Evolutionary conservation across 2,113 vertebrate species (phyloP), one percentile per base, ranked within the genome.

Genomic region (Chunga burmeisteri): DNA sequence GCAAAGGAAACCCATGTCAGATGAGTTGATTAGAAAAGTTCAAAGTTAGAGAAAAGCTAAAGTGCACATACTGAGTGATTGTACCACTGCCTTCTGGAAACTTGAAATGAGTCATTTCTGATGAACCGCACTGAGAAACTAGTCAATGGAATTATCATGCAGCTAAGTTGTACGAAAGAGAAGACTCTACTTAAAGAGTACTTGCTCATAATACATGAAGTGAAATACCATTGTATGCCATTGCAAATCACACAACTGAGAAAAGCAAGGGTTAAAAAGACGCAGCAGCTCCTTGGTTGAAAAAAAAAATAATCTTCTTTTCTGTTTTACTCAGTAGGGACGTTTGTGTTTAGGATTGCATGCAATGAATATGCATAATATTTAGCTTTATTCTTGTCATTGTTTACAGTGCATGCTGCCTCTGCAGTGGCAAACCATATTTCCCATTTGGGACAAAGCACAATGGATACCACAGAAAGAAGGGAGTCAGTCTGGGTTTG

Each of bases 291-390:
- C 34, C 78, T 89, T 52, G 38, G 46, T 12, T 70, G 10, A 13
- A 49, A 90, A 95, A 86, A 74, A 59, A 70, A 63, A 38, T 18
- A 7, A 20, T 9, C 36, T 67, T 74, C 52, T 78, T 62, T 72
- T 80, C 34, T 22, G 18, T 84, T 89, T 86, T 81, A 59, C 78
- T 84, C 56, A 84, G 65, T 67, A 84, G 26, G 42, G 29, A 67
- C 20, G 2, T 94, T 95, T 93, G 73, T 94, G 77, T 91, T 90
- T 91, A 95, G 81, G 73, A 78, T 85, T 95, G 73, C 18, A 32
- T 61, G 53, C 72, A 49, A 93, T 96, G 89, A 97, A 96, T 97
- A 95, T 91, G 94, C 75, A 88, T 75, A 93, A 96, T 87, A 94
- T 97, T 96, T 83, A 63, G 75, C 59, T 95, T 92, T 95, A 86